Conservation (phyloP, 2,888 invertebrate genomes). For the Thelaira solivaga region DNA sequence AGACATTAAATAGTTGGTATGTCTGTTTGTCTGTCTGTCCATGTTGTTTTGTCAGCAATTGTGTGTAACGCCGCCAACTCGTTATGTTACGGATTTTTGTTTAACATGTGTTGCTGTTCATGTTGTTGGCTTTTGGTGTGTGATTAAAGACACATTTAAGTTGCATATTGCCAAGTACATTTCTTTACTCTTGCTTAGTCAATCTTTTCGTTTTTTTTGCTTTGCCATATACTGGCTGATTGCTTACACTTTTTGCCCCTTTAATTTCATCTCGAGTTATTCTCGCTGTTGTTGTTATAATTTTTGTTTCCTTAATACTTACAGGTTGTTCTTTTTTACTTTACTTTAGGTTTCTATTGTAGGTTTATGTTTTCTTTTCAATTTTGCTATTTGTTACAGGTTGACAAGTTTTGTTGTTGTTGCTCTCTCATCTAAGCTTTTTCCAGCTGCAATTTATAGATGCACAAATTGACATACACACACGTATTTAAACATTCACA, state of each 20-base stretch:
- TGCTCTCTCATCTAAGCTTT: slow-evolving; percentile 30
- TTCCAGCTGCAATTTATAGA: slow-evolving; percentile 28
- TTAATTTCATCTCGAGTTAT: slow-evolving; percentile 51
- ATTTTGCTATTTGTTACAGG: slow-evolving; percentile 55
- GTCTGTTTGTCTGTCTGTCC: neutral
- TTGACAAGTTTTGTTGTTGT: slow-evolving; percentile 57
- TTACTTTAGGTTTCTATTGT: slow-evolving; percentile 64
- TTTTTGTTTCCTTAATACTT: slow-evolving; percentile 53
- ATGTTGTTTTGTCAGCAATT: slow-evolving; percentile 50
- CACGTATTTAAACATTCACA: neutral
- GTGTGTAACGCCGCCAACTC: slow-evolving; percentile 62
- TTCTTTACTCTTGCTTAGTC: slow-evolving; percentile 45
- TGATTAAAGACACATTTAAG: slow-evolving; percentile 58
- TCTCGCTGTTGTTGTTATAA: slow-evolving; percentile 50
- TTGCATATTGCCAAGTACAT: slow-evolving; percentile 40
- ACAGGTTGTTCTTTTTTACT: slow-evolving; percentile 64
- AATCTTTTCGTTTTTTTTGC: too few species aligned
- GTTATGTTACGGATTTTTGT: slow-evolving; percentile 61
- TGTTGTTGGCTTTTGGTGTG: slow-evolving; percentile 54
- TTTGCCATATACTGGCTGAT: slow-evolving; percentile 50
- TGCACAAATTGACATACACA: neutral
- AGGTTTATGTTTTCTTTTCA: slow-evolving; percentile 26
- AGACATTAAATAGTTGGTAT: slow-evolving; percentile 31
- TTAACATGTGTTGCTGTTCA: slow-evolving; percentile 59
- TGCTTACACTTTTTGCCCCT: slow-evolving; percentile 38